These are phyloP conservation scores for Enteromius treurensis DNA, from an alignment of 2,797 vertebrate genomes.

Conservation along the genomic window DNA sequence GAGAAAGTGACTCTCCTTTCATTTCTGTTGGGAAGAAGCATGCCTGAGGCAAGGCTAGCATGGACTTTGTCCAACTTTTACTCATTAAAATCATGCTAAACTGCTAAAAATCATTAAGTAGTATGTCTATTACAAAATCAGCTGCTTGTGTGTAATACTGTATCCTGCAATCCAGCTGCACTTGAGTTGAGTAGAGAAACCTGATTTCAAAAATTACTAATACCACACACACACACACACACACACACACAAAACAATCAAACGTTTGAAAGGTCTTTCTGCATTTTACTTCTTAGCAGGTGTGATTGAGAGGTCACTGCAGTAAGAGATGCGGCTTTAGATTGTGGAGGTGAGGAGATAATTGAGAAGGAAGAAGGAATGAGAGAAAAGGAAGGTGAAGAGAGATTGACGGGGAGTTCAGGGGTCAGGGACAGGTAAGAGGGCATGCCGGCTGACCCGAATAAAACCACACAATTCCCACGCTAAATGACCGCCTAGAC, in stretches of 20 bases:
- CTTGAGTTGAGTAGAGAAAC: neutral
- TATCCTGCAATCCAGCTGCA: neutral
- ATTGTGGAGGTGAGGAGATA: slow-evolving; percentile 56
- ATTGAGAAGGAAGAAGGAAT: slow-evolving; percentile 58
- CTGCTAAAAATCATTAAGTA: neutral
- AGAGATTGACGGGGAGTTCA: slow-evolving; percentile 64
- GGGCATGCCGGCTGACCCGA: slow-evolving; percentile 60
- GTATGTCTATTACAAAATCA: neutral
- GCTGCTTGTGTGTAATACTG: neutral
- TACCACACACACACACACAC: neutral
- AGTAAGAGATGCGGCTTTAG: slow-evolving; percentile 53
- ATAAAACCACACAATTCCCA: slow-evolving; percentile 52
- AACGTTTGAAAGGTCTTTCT: slow-evolving; percentile 25
- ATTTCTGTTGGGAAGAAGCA: neutral
- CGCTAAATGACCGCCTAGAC: slow-evolving; percentile 36
- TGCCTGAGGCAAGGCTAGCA: neutral
- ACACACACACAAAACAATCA: slow-evolving; percentile 9
- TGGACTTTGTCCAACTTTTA: neutral
- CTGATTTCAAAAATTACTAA: neutral
- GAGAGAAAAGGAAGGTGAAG: slow-evolving; percentile 58
- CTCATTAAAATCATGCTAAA: neutral
- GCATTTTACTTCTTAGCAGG: slow-evolving; percentile 4
- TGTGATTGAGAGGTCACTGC: slow-evolving; percentile 45
- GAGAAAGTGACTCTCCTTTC: neutral
- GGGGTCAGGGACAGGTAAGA: slow-evolving; percentile 73